Base-by-base conservation (phyloP, 2,113 vertebrate species). In the Malurus alboscapulatus region DNA sequence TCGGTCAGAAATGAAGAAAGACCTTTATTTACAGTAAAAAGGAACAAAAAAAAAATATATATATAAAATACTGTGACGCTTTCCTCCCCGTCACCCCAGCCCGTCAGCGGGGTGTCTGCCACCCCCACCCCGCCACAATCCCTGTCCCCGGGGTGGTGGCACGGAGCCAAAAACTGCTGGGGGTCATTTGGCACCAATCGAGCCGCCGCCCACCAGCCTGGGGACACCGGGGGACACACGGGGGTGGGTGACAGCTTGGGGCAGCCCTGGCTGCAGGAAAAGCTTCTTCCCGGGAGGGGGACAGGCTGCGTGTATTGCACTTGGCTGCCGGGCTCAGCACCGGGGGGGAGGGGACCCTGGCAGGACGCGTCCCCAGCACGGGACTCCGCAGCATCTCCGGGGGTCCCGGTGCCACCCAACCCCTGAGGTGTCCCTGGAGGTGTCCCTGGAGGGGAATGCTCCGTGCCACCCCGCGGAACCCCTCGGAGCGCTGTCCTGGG, bases 11-110 rank as follows among this genome's bases (percentile, higher is more conserved):
- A 93, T 32, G 95, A 93, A 96, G 95, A 58, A 26, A 91, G 71
- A 85, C 58, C 62, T 98, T 98, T 98, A 98, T 97, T 98, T 98
- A 97, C 97, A 98, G 87, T 92, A 91, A 97, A 76, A 88, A 94
- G 75, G 58, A 61, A 67, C 51, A 13, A 82, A 36, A 67, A 45
- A 42, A 14, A 11, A 10, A 13, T 34, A 34, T 34, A 20, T 7
- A 71, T 12, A 68, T 19, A 86, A 91, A 80, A 74, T 36, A 75
- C 50, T 0, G 0, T 16, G 62, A 53, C n/a, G 2, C 72, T 58
- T 73, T 74, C 67, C 30, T 81, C 47, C 76, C 53, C 8, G 0
- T 50, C 38, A 47, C 57, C 80, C 79, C 88, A 72, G 72, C 48
- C 61, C 32, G 1, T 44, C 68, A 27, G 5, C 0, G 2, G 44